Evolutionary conservation across 2,113 vertebrate genomes (phyloP), one percentile per base, ranked within the genome.

Genomic region (Vanacampus margaritifer): DNA sequence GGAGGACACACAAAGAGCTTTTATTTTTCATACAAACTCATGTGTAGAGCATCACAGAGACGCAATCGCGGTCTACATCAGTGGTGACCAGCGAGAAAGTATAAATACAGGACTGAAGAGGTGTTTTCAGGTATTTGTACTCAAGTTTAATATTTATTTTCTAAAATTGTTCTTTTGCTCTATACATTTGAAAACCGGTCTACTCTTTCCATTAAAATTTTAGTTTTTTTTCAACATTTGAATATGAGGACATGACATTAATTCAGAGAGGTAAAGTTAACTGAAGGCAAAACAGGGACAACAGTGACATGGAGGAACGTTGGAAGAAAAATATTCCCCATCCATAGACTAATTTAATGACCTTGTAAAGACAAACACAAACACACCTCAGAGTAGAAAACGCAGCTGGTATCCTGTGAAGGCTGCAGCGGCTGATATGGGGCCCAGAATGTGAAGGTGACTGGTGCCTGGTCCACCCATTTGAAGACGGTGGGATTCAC

Each of bases 371-470:
- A 28, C 19, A 17, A 36, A 37, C 12, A 63, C 12, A 59, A 32
- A 79, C 69, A 43, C 73, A 97, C 97, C 93, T 91, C 93, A 61
- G 90, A 89, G 82, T 95, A 96, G 23, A 89, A 93, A 71, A 98
- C 94, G 1, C 97, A 99, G 89, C 90, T 66, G 89, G 83, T 82
- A 28, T 93, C 87, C 71, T 78, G 83, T 48, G 80, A 81, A 71
- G 93, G 68, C 73, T 90, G 88, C 2, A 64, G 5, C 0, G 97
- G 97, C 50, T 99, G 91, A 82, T 92, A 88, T 61, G 86, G 82
- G 78, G 86, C 91, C 96, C 97, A 98, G 23, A 94, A 94, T 0
- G 96, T 97, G 72, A 96, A 95, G 41, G 85, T 89, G 36, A 95
- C 90, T 7, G 90, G 78, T 0, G 89, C 84, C 6, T 7, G 14